Percentiles rank a stretch among this genome's conserved stretches.
These are phyloP conservation scores for Lamellibrachia columna DNA, from an alignment of 2,888 invertebrate species.

Conservation along the genomic window DNA sequence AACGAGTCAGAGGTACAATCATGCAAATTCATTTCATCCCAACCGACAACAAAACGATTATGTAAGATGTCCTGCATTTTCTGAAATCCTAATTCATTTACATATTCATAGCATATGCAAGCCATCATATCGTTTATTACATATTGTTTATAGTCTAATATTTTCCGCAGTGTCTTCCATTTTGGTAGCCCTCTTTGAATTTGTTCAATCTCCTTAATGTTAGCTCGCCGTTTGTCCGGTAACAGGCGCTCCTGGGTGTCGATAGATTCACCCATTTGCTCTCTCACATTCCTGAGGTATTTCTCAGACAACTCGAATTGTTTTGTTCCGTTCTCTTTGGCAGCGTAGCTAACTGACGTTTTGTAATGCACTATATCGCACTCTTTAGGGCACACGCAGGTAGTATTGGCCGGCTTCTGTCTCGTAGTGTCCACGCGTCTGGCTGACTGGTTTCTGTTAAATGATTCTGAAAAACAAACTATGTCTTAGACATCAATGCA, in stretches of 20 bases:
- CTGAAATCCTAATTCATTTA: neutral
- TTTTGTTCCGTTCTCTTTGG: neutral
- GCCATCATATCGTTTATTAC: neutral
- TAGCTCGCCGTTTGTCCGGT: neutral
- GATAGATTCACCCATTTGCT: neutral
- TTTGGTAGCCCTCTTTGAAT: neutral
- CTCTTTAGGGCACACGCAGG: neutral
- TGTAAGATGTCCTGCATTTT: neutral
- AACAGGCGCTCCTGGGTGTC: neutral
- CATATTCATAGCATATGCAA: neutral
- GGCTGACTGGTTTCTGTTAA: no score
- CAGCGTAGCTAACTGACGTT: neutral
- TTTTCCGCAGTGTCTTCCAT: neutral
- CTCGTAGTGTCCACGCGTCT: no score
- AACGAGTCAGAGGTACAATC: neutral
- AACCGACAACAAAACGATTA: neutral
- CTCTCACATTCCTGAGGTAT: neutral
- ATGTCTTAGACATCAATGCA: no score
- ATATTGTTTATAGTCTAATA: neutral
- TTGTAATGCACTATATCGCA: neutral
- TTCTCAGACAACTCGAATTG: neutral
- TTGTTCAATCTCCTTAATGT: neutral
- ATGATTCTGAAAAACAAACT: no score
- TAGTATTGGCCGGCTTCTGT: no score
- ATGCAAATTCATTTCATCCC: neutral